Base-by-base conservation (phyloP, 2,797 vertebrate species). In the Phaenicophaeus curvirostris region DNA sequence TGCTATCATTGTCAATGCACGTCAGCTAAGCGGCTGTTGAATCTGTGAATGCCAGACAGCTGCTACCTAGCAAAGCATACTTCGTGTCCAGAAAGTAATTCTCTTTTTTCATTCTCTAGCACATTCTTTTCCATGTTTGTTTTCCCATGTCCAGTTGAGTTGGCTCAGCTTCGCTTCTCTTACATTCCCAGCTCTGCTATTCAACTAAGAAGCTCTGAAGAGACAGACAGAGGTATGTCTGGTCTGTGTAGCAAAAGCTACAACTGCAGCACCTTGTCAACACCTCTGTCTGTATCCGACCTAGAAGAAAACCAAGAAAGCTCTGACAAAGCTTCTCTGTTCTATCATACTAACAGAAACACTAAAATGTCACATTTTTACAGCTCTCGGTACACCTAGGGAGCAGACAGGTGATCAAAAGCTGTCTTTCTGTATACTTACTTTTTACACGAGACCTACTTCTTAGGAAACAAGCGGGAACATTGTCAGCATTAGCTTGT, bases 71-170 rank as follows among this genome's bases (percentile, higher is more conserved):
- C 94, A 95, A 90, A 90, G 80, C 88, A 58, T 39, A 41, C 85
- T 89, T 91, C 85, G 71, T 77, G 86, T 76, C 95, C 72, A 88
- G 58, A 86, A 91, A 85, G 79, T 51, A 87, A 94, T 85, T 92
- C 58, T 84, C 85, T 86, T 75, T 91, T 73, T 76, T 77, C 77
- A 79, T 54, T 94, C 95, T 87, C 85, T 67, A 93, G 95, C 88
- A 85, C 93, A 94, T 96, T 96, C 93, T 92, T 94, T 81, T 67
- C 85, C 42, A 23, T 87, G 85, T 95, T 96, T 96, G 90, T 94
- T 95, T 95, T 96, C 91, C 88, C 86, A 93, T 90, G 94, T 79
- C 88, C 80, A 50, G 91, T 30, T 15, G 8, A 94, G 76, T 57
- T 86, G 74, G 72, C 73, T 93, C 75, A 76, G 80, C 37, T 81